These are phyloP conservation scores for Gymnosoma rotundatum DNA, from an alignment of 2,888 invertebrate genomes.

Conservation along the genomic window DNA sequence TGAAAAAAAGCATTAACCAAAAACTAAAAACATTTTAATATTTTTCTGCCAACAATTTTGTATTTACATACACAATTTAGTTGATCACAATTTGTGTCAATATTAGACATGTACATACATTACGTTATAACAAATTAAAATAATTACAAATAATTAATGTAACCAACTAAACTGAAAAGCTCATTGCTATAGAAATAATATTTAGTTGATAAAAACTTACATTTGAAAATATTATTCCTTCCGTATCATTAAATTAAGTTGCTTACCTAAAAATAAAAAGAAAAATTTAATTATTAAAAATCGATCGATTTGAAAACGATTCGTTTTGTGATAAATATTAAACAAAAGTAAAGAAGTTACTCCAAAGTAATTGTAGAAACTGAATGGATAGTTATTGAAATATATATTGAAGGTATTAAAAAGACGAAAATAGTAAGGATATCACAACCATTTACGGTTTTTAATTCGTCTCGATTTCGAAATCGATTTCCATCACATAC, in stretches of 20 bases:
- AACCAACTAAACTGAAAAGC: slow-evolving; percentile 14
- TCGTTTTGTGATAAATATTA: no score
- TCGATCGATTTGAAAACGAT: not conserved
- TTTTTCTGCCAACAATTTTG: not conserved
- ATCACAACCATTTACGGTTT: no score
- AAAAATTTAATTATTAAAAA: not conserved
- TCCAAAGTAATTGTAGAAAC: no score
- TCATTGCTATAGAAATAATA: not conserved
- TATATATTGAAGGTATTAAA: no score
- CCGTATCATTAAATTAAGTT: not conserved
- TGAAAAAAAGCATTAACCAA: not conserved
- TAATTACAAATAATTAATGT: slow-evolving; percentile 5
- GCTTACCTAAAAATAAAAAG: slow-evolving; percentile 44
- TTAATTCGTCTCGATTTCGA: no score
- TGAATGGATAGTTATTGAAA: no score
- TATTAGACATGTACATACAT: not conserved
- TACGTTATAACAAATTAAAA: slow-evolving; percentile 2
- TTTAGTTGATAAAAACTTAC: slow-evolving; percentile 7
- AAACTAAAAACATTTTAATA: slow-evolving; percentile 1
- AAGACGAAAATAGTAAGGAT: no score
- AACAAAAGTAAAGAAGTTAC: no score
- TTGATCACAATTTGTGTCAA: slow-evolving; percentile 17
- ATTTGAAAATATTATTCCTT: not conserved
- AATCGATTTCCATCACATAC: no score
- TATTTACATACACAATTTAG: slow-evolving; percentile 18